Base-by-base conservation (phyloP, 2,888 invertebrate genomes). In the Himalopsyche tibetana region DNA sequence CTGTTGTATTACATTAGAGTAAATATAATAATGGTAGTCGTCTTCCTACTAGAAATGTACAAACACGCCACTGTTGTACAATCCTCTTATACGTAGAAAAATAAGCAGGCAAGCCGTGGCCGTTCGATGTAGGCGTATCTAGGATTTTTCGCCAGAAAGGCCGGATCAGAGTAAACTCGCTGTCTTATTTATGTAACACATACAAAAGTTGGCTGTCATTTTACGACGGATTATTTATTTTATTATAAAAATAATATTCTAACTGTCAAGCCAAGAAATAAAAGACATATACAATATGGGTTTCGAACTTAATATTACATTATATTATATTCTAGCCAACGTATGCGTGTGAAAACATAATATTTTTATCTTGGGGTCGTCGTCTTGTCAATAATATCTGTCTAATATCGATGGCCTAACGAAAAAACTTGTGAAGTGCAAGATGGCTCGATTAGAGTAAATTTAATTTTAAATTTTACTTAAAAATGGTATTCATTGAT, bases 91-190 rank as follows among this genome's bases (percentile, higher is more conserved):
- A 74, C 74, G 36, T 74, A 38, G 2, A 74, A 38, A 74, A 74
- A 74, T 74, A 74, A 74, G 28, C 74, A 38, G 38, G 74, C 74
- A 36, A 15, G 36, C 38, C 36, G 63, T 63, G 28, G 19, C 63
- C 5, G 63, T 19, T 51, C 51, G 51, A 15, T 15, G 74, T 74
- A 36, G 74, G 74, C 74, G 74, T 36, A 28, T 19, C 19, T 74
- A 74, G 36, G 74, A 36, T 36, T 74, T 74, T 74, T 36, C 12
- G 74, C 11, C 15, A 74, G 74, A 74, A 74, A 38, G 74, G 38
- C 74, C 74, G 74, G 74, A 74, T 74, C 74, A 74, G 74, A 74
- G 74, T 36, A 74, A 74, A 74, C 38, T 74, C 74, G 38, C 15
- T 51, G 12, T 74, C 74, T 74, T 74, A 74, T 74, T 74, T 74